Evolutionary conservation across 2,113 vertebrate genomes (phyloP).

Genomic region (Otus sunia): DNA sequence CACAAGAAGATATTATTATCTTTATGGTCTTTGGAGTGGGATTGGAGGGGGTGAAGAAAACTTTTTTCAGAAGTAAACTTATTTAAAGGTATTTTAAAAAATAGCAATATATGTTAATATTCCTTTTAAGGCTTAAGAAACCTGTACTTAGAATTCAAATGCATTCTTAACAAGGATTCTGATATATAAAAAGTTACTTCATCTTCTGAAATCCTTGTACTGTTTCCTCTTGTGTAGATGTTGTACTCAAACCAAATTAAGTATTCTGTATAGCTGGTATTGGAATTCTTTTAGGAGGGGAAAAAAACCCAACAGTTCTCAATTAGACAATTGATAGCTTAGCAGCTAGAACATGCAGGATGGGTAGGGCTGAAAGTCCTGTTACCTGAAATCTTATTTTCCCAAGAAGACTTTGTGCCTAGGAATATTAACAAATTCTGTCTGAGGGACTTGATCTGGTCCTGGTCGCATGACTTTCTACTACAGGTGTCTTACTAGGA

Average conservation of each 20-base stretch:
- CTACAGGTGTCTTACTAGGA: background rate
- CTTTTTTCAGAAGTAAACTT: background rate
- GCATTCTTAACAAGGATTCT: background rate
- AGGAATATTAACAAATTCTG: background rate
- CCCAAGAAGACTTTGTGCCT: background rate
- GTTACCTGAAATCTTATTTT: background rate
- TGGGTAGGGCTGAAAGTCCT: background rate
- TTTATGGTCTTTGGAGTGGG: background rate
- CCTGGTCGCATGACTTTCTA: background rate
- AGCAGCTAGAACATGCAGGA: rapidly evolving
- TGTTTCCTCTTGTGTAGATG: background rate
- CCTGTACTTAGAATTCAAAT: background rate
- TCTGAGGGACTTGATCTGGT: background rate
- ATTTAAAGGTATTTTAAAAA: background rate
- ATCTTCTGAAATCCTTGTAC: background rate
- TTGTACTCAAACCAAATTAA: background rate
- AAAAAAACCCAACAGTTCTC: background rate
- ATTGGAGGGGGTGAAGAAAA: background rate
- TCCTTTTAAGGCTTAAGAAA: background rate
- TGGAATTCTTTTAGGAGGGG: background rate
- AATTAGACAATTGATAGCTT: background rate
- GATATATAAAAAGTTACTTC: background rate
- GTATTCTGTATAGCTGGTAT: background rate
- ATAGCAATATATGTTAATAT: background rate
- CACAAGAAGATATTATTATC: background rate